Evolutionary conservation across 2,797 vertebrate genomes (phyloP), one percentile per base, ranked within the genome.

Genomic region (Macroramphosus scolopax): DNA sequence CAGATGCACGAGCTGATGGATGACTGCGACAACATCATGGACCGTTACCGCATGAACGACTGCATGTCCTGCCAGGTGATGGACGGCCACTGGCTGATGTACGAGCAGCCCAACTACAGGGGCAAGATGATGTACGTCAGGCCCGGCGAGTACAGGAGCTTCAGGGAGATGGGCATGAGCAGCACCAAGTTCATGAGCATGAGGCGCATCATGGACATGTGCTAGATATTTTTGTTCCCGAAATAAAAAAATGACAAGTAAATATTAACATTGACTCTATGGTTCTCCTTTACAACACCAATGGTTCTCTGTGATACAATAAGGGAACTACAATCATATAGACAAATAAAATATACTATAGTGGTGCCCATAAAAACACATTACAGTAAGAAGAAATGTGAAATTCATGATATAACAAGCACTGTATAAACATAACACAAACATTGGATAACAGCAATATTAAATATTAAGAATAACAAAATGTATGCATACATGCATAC

Each of bases 61-160:
- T 83, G 81, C 70, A 5, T 22, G 74, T 85, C 82, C 57, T 72
- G 65, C 44, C 13, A 83, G 3, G 81, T 86, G 69, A 72, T 70
- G 69, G 77, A 80, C 6, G 73, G 79, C 44, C 77, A 84, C 68
- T 82, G 82, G 82, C 74, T 84, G 68, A 63, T 81, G 74, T 85
- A 79, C 31, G 77, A 82, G 76, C 57, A 76, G 12, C 1, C 79
- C 47, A 17, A 85, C 14, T 83, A 43, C 81, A 82, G 58, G 74
- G 81, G 83, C 74, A 82, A 8, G 80, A 61, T 63, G 79, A 59
- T 55, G 50, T 85, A 83, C 74, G 6, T 84, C 66, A 82, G 69
- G 63, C 81, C 81, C 0, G 81, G 81, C 44, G 83, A 86, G 77
- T 75, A 85, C 81, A 78, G 65, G 66, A 85, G 26, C 72, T 77